Conservation (phyloP, 2,888 invertebrate genomes). For the Catocala fraxini region DNA sequence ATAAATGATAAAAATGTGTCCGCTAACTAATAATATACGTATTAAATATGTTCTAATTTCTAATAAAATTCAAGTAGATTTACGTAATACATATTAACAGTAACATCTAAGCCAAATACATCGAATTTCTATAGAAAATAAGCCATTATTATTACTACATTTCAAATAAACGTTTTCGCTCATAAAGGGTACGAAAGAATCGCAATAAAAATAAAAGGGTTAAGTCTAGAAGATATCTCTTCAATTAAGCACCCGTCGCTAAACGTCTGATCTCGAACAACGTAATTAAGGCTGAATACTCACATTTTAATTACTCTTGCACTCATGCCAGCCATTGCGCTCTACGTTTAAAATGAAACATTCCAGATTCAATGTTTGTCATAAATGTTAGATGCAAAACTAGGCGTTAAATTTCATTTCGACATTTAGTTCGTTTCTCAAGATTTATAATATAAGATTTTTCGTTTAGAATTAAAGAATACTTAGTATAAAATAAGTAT, state of each 20-base stretch:
- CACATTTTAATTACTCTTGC: constrained; percentile 31
- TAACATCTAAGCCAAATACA: neutral
- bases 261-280: constrained; percentile 27
- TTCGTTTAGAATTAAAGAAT: too few species aligned
- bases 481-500: too few species aligned
- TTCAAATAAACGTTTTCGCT: neutral
- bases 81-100: neutral
- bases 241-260: constrained; percentile 38
- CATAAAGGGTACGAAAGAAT: constrained; percentile 10
- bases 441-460: too few species aligned
- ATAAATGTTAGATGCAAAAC: too few species aligned
- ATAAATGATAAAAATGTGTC: too few species aligned
- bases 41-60: too few species aligned
- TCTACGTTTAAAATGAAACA: constrained; percentile 24
- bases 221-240: constrained; percentile 29
- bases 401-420: too few species aligned
- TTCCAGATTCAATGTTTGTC: constrained; percentile 14
- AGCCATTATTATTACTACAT: neutral
- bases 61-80: neutral
- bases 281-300: constrained; percentile 25
- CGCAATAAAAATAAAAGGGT: constrained; percentile 24
- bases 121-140: neutral
- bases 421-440: too few species aligned
- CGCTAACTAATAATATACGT: too few species aligned
- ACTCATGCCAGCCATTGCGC: constrained; percentile 19